These are phyloP conservation scores for Enteromius mattozi DNA, from an alignment of 2,797 vertebrate species.

Conservation along the genomic window DNA sequence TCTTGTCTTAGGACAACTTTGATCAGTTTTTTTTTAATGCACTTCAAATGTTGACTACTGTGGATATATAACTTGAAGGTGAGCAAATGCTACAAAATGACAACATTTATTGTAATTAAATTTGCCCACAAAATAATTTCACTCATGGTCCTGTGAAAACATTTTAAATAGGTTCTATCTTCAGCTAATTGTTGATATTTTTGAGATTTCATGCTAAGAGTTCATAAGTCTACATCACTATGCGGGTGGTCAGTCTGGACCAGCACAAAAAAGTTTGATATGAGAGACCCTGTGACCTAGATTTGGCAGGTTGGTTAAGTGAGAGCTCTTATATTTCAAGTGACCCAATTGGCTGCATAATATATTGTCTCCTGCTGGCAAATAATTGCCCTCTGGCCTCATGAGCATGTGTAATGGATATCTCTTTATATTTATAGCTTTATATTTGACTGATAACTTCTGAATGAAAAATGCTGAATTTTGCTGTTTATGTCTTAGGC, in stretches of 20 bases:
- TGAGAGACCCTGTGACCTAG: constrained; percentile 45
- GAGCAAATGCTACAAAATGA: not conserved
- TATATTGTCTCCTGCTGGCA: constrained; percentile 47
- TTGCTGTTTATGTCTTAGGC: constrained; percentile 6
- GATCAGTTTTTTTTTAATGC: no score
- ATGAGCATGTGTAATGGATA: constrained; percentile 24
- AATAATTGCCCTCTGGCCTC: constrained; percentile 25
- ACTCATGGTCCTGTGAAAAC: not conserved
- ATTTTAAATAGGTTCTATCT: not conserved
- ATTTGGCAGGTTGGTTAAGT: constrained; percentile 31
- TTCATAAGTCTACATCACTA: not conserved
- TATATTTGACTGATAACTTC: constrained; percentile 27
- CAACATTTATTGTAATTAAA: not conserved
- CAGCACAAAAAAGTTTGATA: constrained; percentile 25
- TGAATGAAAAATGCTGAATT: constrained; percentile 10
- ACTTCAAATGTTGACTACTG: no score
- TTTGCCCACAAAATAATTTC: not conserved
- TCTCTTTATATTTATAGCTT: constrained; percentile 48
- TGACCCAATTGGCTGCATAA: constrained; percentile 50
- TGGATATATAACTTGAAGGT: not conserved
- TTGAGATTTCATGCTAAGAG: not conserved
- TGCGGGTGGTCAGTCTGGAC: not conserved
- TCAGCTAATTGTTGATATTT: not conserved
- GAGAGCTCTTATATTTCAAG: constrained; percentile 43
- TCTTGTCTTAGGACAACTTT: no score